These are phyloP conservation scores for Agonopterix heracliana DNA, from an alignment of 2,888 invertebrate species.

Conservation along the genomic window DNA sequence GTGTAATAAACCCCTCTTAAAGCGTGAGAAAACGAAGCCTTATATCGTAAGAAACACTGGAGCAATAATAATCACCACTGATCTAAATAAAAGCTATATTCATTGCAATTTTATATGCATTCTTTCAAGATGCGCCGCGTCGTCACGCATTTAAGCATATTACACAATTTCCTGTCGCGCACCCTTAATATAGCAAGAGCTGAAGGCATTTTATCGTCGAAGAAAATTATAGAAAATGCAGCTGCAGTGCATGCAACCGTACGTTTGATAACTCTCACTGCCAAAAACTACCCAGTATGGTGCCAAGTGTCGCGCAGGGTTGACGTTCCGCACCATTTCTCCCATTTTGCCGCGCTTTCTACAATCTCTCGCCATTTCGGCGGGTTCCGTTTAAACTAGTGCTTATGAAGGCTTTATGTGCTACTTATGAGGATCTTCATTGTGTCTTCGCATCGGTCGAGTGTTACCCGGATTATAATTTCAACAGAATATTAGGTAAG, in stretches of 20 bases:
- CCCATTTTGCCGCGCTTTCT: slow-evolving; percentile 37
- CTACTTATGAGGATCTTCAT: slow-evolving; percentile 37
- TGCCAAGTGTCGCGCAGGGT: slow-evolving; percentile 47
- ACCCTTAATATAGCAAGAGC: too few relatives aligned
- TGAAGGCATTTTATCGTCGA: neutral
- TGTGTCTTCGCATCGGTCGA: slow-evolving; percentile 32
- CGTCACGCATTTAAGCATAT: neutral
- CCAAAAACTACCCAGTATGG: slow-evolving; percentile 59
- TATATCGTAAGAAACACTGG: too few relatives aligned
- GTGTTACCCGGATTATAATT: slow-evolving; percentile 58
- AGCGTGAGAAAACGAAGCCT: too few relatives aligned
- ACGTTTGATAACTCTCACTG: slow-evolving; percentile 21
- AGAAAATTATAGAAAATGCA: slow-evolving; percentile 11
- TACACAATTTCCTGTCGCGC: neutral
- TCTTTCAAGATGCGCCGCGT: too few relatives aligned
- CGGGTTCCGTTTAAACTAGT: slow-evolving; percentile 27
- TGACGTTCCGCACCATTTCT: slow-evolving; percentile 31
- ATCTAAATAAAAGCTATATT: too few relatives aligned
- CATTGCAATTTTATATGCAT: too few relatives aligned
- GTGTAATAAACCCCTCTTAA: too few relatives aligned
- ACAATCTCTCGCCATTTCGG: slow-evolving; percentile 23
- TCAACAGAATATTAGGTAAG: slow-evolving; percentile 60
- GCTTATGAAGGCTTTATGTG: slow-evolving; percentile 58
- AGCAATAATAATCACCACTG: too few relatives aligned
- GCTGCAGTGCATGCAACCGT: slow-evolving; percentile 3